These are phyloP conservation scores for Mesembrinibis cayennensis DNA, from an alignment of 2,113 vertebrate genomes.

Conservation along the genomic window DNA sequence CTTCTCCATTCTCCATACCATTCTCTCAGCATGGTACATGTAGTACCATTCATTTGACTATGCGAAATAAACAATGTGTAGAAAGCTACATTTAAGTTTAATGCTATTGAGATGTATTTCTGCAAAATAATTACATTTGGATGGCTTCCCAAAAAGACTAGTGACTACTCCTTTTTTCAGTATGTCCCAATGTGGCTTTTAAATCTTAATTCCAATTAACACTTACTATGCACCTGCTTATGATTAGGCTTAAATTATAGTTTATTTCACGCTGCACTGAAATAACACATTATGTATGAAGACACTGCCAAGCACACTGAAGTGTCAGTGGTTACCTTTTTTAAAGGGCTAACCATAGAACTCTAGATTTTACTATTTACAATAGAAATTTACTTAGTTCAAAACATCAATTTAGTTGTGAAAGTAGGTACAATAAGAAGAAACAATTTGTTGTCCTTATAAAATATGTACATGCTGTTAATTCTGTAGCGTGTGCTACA, in stretches of 20 bases:
- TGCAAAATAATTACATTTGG: not conserved
- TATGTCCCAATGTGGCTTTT: not conserved
- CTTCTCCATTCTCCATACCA: not conserved
- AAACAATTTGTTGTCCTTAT: not conserved
- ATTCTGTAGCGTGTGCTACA: not conserved
- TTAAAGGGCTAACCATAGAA: not conserved
- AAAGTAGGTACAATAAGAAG: not conserved
- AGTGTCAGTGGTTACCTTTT: not conserved
- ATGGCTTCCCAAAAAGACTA: not conserved
- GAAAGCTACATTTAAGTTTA: not conserved
- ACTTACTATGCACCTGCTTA: conserved; percentile 14
- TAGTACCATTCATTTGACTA: not conserved
- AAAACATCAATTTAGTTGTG: not conserved
- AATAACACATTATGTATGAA: not conserved
- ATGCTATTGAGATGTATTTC: not conserved
- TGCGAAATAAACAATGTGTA: not conserved
- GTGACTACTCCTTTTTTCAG: not conserved
- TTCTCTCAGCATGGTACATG: not conserved
- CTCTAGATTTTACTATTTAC: not conserved
- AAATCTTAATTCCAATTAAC: conserved; percentile 15
- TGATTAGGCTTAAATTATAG: conserved; percentile 25
- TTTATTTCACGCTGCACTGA: not conserved
- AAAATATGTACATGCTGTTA: not conserved
- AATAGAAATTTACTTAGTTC: not conserved
- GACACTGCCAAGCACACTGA: not conserved